A percentile compares a stretch with the other conserved stretches of the same genome.
Evolutionary conservation across 1,140 invertebrate genomes (phyloP).

Genomic region (Radopholus similis): DNA sequence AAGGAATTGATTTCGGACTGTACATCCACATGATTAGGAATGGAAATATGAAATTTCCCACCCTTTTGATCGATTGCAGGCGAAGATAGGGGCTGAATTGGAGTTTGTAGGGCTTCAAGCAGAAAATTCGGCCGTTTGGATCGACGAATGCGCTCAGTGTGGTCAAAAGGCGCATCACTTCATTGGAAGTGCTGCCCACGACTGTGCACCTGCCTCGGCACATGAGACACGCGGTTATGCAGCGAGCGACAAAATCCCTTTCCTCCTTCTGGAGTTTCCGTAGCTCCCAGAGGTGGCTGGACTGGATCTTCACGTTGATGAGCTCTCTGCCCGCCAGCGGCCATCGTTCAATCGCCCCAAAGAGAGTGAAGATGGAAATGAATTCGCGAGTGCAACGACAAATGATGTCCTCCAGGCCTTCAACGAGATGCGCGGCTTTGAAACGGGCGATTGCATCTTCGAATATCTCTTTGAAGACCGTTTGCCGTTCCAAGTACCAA

Average conservation of each 20-base stretch:
- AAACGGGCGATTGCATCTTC: slow-evolving; percentile 29
- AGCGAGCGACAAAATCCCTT: slow-evolving; percentile 15
- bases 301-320: slow-evolving; percentile 9
- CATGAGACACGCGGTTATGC: slow-evolving; percentile 29
- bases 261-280: not conserved
- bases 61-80: slow-evolving; percentile 31
- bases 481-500: slow-evolving; percentile 25
- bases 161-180: slow-evolving; percentile 21
- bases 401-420: slow-evolving; percentile 17
- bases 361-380: slow-evolving; percentile 15
- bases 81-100: slow-evolving; percentile 27
- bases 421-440: slow-evolving; percentile 26
- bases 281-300: slow-evolving; percentile 21
- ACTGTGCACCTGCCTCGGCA: slow-evolving; percentile 24
- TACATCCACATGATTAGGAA: slow-evolving; percentile 1
- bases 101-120: slow-evolving; percentile 19
- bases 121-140: slow-evolving; percentile 18
- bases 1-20: slow-evolving; percentile 22
- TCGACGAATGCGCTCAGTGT: slow-evolving; percentile 24
- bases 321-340: slow-evolving; percentile 5
- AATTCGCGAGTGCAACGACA: slow-evolving; percentile 30
- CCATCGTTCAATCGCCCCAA: slow-evolving; percentile 30
- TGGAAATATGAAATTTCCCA: slow-evolving; percentile 10
- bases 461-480: slow-evolving; percentile 31
- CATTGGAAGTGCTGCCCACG: slow-evolving; percentile 14